Percentiles rank a stretch among this genome's conserved stretches.
Evolutionary conservation across 2,113 vertebrate species (phyloP).

Genomic region (Oxyura jamaicensis): DNA sequence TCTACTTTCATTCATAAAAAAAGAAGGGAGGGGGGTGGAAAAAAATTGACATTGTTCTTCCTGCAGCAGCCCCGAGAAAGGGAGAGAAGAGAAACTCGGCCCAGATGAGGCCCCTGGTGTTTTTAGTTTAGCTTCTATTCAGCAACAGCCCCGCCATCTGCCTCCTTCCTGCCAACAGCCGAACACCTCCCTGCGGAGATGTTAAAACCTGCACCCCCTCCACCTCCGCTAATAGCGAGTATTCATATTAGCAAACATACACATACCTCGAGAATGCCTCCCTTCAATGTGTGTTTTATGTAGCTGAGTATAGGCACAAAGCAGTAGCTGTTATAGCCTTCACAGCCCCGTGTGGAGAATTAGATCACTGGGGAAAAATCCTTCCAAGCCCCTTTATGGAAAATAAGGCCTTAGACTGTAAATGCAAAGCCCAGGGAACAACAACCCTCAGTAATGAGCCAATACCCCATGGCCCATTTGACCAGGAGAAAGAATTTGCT

Average conservation of each 20-base stretch:
- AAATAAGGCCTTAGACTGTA: slow-evolving; percentile 75
- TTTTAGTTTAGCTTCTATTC: slow-evolving; percentile 75
- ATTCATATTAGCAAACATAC: slow-evolving; percentile 79
- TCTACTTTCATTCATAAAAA: slow-evolving; percentile 78
- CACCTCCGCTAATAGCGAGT: slow-evolving; percentile 70
- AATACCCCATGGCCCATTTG: slow-evolving; percentile 70
- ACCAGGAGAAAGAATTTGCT: slow-evolving; percentile 67
- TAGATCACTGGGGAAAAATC: slow-evolving; percentile 78
- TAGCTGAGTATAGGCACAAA: slow-evolving; percentile 73
- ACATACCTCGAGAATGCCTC: slow-evolving; percentile 74
- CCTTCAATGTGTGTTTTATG: slow-evolving; percentile 78
- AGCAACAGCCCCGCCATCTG: slow-evolving; percentile 73
- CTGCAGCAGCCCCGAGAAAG: slow-evolving; percentile 53
- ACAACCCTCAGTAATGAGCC: slow-evolving; percentile 74
- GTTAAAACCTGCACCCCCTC: slow-evolving; percentile 70
- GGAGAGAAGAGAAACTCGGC: slow-evolving; percentile 51
- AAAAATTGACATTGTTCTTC: slow-evolving; percentile 68
- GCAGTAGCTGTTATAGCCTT: slow-evolving; percentile 76
- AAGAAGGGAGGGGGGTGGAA: not conserved
- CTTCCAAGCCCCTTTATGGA: slow-evolving; percentile 77
- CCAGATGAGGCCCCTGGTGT: slow-evolving; percentile 73
- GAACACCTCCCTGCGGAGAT: slow-evolving; percentile 76
- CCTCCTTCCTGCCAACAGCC: slow-evolving; percentile 72
- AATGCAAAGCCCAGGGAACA: slow-evolving; percentile 66
- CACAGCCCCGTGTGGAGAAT: slow-evolving; percentile 76